Evolutionary conservation across 2,888 invertebrate genomes (phyloP), one percentile per base, ranked within the genome.

Genomic region (Trilocha varians): DNA sequence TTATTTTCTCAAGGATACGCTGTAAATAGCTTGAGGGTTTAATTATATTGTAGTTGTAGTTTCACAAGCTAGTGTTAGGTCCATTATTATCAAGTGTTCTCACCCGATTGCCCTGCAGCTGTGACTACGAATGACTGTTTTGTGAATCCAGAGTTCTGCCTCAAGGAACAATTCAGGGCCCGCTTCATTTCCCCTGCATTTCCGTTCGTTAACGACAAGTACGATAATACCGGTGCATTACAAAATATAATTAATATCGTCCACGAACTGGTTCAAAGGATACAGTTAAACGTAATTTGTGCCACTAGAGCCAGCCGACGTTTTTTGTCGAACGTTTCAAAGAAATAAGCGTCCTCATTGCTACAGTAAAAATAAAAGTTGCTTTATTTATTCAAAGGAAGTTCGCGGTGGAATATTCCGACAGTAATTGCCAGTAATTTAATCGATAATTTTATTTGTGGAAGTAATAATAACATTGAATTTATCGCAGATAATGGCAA

Each of bases 401-500:
- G 25, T 25, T 3, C 25, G 25, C 48, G 49, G 50, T 59, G 65
- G 68, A 71, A 69, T 69, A 69, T 71, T 69, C 66, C 62, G 41
- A 45, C 38, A 53, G 45, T 52, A 11, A 11, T 11, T 25, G 25
- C 2, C 25, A 25, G 25, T 25, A 25, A 25, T 25, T 25, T 25
- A 25, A 25, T 25, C 4, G 25, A 25, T 11, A 11, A 4, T 25
- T 25, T 25, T 9, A 25, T 9, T 25, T 25, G 11, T 25, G 6
- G 5, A 25, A 25, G 25, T 25, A 25, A 25, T 25, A 2, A 25
- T 4, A 25, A 11, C 11, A 11, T 25, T 25, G 11, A 3, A 25
- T 25, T 25, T 9, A 25, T 25, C 78, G 42, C 78, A 93, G 94
- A 96, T 87, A 95, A 96, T 87, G 96, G 95, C 39, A 93, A 92